Percentiles rank a stretch among this genome's conserved stretches.
phyloP scores from a whole-genome alignment of 2,113 vertebrate genomes.

The Tiliqua scincoides region DNA sequence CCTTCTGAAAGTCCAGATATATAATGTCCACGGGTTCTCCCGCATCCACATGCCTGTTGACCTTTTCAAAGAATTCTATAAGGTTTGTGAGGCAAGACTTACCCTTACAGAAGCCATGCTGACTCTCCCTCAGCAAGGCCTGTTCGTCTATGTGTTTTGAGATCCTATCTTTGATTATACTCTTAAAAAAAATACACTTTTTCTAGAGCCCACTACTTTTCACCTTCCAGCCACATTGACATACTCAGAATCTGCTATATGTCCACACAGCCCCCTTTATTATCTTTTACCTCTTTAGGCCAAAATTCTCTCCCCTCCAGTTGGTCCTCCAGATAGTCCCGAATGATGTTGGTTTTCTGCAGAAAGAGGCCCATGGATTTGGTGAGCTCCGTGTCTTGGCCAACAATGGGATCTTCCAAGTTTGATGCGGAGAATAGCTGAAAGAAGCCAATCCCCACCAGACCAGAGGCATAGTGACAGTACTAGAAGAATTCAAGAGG shows the following conservation, averaged over 20 bases:
- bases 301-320: conserved; percentile 90
- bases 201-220: not conserved
- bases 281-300: conserved; percentile 87
- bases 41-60: too few relatives aligned
- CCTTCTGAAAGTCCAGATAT: too few relatives aligned
- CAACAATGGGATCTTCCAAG: conserved; percentile 88
- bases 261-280: not conserved
- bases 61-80: too few relatives aligned
- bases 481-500: conserved; percentile 78
- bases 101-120: too few relatives aligned
- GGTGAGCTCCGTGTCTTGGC: conserved; percentile 83
- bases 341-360: conserved; percentile 98
- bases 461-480: conserved; percentile 95
- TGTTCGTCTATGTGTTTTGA: too few relatives aligned
- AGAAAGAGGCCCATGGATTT: conserved; percentile 97
- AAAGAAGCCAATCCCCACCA: conserved; percentile 94
- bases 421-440: conserved; percentile 93
- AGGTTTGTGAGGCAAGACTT: too few relatives aligned
- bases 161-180: too few relatives aligned
- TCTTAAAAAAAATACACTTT: too few relatives aligned
- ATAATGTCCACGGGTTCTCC: too few relatives aligned
- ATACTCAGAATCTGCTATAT: not conserved
- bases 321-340: conserved; percentile 95
- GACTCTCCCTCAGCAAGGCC: too few relatives aligned
- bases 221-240: not conserved